These are phyloP conservation scores for Dipodomys merriami DNA, from an alignment of 2,113 vertebrate species.

Conservation along the genomic window DNA sequence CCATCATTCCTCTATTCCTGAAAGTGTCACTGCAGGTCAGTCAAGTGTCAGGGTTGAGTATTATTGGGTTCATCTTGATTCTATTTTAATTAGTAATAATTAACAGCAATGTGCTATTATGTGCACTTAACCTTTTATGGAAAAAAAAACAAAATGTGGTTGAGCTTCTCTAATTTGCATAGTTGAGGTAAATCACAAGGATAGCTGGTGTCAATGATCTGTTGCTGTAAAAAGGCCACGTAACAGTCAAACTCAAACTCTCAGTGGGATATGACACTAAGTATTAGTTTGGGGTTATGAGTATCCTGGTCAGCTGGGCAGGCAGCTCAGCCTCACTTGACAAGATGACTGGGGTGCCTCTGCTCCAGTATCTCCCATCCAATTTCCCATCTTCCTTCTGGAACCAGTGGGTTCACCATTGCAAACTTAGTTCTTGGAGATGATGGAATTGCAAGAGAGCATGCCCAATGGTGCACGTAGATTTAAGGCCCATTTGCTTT, in stretches of 20 bases:
- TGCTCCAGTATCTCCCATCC: not conserved
- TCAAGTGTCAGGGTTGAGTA: not conserved
- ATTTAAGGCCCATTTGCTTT: not conserved
- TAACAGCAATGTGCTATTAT: not conserved
- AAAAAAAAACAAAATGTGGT: slow-evolving; percentile 16
- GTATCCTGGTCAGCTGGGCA: not conserved
- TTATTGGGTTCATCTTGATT: not conserved
- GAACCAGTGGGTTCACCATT: not conserved
- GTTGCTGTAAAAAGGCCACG: not conserved
- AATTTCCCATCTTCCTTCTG: no score
- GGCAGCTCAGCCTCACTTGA: not conserved
- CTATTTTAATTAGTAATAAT: slow-evolving; percentile 15
- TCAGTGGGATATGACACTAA: not conserved
- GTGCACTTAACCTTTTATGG: slow-evolving; percentile 21
- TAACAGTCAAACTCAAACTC: not conserved
- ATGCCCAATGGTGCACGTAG: not conserved
- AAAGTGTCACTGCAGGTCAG: not conserved
- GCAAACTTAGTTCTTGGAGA: not conserved
- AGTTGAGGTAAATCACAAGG: slow-evolving; percentile 1
- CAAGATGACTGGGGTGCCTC: not conserved
- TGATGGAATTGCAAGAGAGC: not conserved
- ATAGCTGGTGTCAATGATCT: not conserved
- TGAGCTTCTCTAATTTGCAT: not conserved
- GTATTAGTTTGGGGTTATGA: not conserved
- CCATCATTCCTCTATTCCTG: not conserved